Percentiles rank a stretch among this genome's conserved stretches.
Conservation (phyloP, 2,888 invertebrate genomes). For the Rhopalosiphum nymphaeae region DNA sequence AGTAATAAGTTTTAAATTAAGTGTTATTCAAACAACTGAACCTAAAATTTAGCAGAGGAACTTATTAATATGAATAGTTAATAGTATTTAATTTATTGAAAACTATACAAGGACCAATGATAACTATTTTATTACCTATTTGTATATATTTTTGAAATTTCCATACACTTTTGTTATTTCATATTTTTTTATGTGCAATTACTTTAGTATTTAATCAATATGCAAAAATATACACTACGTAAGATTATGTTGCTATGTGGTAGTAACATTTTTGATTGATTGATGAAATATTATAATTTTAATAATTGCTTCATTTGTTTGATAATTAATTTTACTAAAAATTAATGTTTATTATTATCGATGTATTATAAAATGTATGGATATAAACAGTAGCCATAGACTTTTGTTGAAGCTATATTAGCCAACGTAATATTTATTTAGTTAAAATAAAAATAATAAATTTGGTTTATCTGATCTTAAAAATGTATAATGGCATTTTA, state of each 20-base stretch:
- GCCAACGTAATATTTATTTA: background rate
- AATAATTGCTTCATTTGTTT: background rate
- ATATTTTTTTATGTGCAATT: background rate
- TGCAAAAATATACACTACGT: background rate
- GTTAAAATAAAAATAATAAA: slow-evolving; percentile 33
- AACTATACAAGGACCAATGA: background rate
- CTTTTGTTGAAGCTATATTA: background rate
- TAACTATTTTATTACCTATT: background rate
- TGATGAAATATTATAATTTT: background rate
- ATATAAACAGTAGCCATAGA: background rate
- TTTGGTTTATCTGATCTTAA: slow-evolving; percentile 25
- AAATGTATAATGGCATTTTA: slow-evolving; percentile 6
- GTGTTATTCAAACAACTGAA: background rate
- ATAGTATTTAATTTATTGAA: background rate
- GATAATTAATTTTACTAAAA: background rate
- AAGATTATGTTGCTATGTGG: background rate
- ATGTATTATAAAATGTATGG: background rate
- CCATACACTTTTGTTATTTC: background rate
- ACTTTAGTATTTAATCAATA: background rate
- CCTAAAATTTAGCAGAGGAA: background rate
- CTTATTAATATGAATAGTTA: background rate
- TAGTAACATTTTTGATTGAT: background rate
- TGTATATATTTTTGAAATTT: background rate
- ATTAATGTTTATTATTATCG: background rate
- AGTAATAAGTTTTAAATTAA: background rate